These are phyloP conservation scores for Notolepis coatsorum DNA, from an alignment of 2,797 vertebrate genomes.

Conservation along the genomic window DNA sequence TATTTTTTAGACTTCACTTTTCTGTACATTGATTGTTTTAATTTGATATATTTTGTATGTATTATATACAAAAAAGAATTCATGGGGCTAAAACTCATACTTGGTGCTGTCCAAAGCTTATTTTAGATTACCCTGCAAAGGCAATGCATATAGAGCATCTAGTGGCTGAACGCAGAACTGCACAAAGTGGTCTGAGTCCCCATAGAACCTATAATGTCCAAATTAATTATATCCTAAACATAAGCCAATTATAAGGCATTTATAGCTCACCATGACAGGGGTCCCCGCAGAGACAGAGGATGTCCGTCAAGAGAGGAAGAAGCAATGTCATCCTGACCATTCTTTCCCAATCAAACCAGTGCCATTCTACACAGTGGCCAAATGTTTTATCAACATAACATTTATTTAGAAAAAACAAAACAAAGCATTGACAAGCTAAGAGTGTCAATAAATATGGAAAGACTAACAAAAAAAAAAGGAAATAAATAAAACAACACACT, in stretches of 20 bases:
- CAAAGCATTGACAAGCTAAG: slow-evolving; percentile 35
- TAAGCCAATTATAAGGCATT: neutral
- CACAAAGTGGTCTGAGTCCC: neutral
- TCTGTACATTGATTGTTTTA: neutral
- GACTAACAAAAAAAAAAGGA: slow-evolving; percentile 30
- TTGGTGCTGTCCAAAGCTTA: slow-evolving; percentile 24
- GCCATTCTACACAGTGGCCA: slow-evolving; percentile 64
- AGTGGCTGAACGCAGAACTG: slow-evolving; percentile 43
- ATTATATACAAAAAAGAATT: too few species aligned
- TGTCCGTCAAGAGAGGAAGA: neutral
- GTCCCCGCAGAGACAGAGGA: neutral
- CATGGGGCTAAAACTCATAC: neutral
- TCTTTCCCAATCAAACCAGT: slow-evolving; percentile 17
- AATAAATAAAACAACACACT: slow-evolving; percentile 42
- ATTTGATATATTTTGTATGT: too few species aligned
- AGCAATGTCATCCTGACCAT: neutral
- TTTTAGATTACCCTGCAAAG: neutral
- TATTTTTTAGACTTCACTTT: neutral
- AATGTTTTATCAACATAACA: slow-evolving; percentile 45
- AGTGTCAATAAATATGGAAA: slow-evolving; percentile 59
- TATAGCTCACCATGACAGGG: slow-evolving; percentile 11
- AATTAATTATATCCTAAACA: neutral
- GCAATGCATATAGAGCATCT: slow-evolving; percentile 34
- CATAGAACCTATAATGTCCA: neutral
- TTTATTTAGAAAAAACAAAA: slow-evolving; percentile 23